phyloP scores from a whole-genome alignment of 2,888 invertebrate genomes.

The Parnassius smintheus region DNA sequence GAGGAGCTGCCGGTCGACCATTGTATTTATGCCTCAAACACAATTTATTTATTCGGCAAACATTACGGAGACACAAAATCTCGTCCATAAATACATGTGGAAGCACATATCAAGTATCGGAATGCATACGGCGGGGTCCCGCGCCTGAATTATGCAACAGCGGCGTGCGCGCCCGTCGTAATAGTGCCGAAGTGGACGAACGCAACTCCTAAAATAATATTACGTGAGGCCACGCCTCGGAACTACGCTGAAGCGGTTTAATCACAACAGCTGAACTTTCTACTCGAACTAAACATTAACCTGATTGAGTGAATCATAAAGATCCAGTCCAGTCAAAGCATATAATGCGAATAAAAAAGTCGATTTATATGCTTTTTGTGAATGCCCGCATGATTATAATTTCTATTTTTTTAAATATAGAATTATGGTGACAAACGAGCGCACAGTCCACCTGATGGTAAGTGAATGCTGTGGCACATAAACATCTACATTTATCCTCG shows the following conservation, averaged over 20 bases:
- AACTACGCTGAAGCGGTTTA: background rate
- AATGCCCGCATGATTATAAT: no score
- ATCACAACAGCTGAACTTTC: background rate
- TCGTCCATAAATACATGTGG: slow-evolving; percentile 81
- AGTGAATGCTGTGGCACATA: no score
- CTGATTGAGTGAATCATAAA: no score
- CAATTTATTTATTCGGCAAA: slow-evolving; percentile 80
- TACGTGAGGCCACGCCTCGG: slow-evolving; percentile 36
- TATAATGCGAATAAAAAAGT: no score
- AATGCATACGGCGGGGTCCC: slow-evolving; percentile 77
- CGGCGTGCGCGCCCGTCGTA: slow-evolving; percentile 52
- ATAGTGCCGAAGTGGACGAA: slow-evolving; percentile 64
- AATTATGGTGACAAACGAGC: no score
- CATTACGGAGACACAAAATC: slow-evolving; percentile 81
- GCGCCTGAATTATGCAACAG: slow-evolving; percentile 80
- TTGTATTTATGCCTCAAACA: slow-evolving; percentile 78
- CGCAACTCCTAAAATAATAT: slow-evolving; percentile 71
- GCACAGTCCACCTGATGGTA: no score
- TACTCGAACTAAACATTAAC: no score
- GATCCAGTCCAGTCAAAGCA: no score
- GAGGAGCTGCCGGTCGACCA: slow-evolving; percentile 72
- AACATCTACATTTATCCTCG: no score
- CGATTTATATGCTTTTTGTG: no score
- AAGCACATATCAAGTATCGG: slow-evolving; percentile 81
- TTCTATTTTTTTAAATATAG: no score